These are phyloP conservation scores for Catamblyrhynchus diadema DNA, from an alignment of 2,797 vertebrate species.

Conservation along the genomic window DNA sequence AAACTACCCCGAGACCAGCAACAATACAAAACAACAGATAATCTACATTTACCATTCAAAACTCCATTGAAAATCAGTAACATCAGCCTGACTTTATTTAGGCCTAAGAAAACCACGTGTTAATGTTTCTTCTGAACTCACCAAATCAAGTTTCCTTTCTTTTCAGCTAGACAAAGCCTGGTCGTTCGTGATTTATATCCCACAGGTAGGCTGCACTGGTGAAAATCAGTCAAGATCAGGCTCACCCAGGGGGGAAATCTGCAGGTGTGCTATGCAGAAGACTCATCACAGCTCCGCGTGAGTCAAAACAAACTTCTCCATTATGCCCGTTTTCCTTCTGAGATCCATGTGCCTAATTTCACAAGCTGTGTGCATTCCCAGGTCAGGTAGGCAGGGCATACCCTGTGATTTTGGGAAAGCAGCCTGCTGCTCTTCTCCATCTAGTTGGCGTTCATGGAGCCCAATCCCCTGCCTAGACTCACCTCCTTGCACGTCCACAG, in stretches of 20 bases:
- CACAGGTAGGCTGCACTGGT: background rate
- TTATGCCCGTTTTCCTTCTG: fast-evolving
- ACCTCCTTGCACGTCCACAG: fast-evolving
- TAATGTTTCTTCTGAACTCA: background rate
- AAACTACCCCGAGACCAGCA: background rate
- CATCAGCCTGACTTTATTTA: background rate
- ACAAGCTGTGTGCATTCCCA: fast-evolving
- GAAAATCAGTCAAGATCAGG: background rate
- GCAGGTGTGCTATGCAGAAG: background rate
- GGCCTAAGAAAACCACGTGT: background rate
- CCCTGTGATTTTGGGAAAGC: background rate
- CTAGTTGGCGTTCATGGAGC: fast-evolving
- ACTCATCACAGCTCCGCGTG: fast-evolving
- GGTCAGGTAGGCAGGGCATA: background rate
- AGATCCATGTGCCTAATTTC: background rate
- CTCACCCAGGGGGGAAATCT: background rate
- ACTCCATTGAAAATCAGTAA: background rate
- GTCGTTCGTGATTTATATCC: background rate
- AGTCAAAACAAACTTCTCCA: background rate
- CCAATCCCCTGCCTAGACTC: background rate
- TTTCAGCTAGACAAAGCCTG: fast-evolving
- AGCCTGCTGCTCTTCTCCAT: background rate
- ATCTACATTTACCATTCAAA: background rate
- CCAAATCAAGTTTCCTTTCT: background rate
- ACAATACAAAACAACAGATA: background rate